phyloP scores from a whole-genome alignment of 2,113 vertebrate genomes.

The Prinia subflava region DNA sequence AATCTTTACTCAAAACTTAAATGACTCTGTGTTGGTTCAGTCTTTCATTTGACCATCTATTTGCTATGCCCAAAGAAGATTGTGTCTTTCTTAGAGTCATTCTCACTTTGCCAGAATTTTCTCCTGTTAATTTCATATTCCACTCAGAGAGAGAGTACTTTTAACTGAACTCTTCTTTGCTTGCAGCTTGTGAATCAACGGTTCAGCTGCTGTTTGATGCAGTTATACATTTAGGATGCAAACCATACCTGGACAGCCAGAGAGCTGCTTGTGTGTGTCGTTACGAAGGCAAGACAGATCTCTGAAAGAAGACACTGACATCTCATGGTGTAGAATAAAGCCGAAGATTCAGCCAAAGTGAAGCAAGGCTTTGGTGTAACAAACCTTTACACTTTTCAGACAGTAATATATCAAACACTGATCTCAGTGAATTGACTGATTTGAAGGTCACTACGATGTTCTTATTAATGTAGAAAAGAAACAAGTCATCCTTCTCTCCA shows the following conservation, averaged over 20 bases:
- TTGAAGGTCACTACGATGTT: neutral
- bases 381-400: neutral
- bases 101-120: neutral
- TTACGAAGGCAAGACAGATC: constrained; percentile 85
- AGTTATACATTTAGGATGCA: constrained; percentile 94
- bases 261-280: constrained; percentile 87
- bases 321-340: neutral
- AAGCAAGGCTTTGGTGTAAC: neutral
- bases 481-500: neutral
- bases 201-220: constrained; percentile 91
- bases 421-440: neutral
- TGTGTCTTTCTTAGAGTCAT: neutral
- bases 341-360: neutral
- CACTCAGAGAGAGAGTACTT: neutral
- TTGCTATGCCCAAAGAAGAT: neutral
- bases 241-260: constrained; percentile 96
- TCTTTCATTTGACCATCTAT: neutral
- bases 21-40: neutral
- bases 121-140: neutral
- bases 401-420: neutral
- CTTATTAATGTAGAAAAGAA: neutral
- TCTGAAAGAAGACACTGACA: constrained; percentile 70
- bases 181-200: constrained; percentile 88
- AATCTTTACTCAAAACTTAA: neutral
- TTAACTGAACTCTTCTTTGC: neutral